These are phyloP conservation scores for Chelonia mydas DNA, from an alignment of 2,797 vertebrate genomes.

Conservation along the genomic window DNA sequence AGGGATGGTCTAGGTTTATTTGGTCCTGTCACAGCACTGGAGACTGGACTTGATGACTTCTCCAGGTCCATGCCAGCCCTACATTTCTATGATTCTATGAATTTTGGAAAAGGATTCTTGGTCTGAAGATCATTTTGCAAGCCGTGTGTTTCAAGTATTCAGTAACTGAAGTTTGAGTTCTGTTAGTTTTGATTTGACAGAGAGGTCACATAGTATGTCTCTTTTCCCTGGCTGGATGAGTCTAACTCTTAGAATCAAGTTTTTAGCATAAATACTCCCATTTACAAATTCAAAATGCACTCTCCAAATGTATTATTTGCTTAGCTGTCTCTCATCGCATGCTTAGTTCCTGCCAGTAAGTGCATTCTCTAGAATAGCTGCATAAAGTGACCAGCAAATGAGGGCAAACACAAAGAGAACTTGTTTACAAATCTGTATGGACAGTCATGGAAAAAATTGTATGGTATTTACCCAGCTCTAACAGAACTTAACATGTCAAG, in stretches of 20 bases:
- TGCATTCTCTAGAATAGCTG: neutral
- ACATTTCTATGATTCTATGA: neutral
- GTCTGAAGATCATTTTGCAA: neutral
- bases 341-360: neutral
- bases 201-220: neutral
- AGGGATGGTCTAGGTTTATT: neutral
- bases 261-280: neutral
- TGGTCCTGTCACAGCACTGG: neutral
- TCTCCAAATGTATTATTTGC: neutral
- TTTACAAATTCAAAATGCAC: neutral
- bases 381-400: neutral
- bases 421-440: neutral
- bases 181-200: neutral
- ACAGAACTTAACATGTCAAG: neutral
- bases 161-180: neutral
- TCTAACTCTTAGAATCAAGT: neutral
- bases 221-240: neutral
- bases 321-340: neutral
- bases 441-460: neutral
- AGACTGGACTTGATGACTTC: neutral
- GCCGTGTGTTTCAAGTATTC: neutral
- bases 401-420: neutral
- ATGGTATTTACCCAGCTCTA: neutral
- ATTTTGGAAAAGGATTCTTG: neutral
- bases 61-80: neutral